Base-by-base conservation (phyloP, 2,888 invertebrate genomes). In the Magallana nippona region DNA sequence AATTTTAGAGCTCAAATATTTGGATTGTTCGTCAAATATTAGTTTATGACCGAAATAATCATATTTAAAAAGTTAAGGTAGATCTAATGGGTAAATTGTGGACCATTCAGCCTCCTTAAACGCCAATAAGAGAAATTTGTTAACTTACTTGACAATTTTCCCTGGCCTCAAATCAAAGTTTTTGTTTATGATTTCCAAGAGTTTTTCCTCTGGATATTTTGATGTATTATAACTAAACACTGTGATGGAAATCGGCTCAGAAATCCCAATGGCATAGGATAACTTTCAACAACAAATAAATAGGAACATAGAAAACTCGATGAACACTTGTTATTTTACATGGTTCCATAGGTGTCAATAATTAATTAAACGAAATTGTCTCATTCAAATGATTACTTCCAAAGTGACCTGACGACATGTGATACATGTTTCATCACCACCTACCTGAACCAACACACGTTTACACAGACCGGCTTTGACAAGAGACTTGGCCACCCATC, bases 401-500 rank as follows among this genome's bases (percentile, higher is more conserved):
- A n/a, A n/a, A n/a, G n/a, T n/a, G n/a, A n/a, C n/a, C n/a, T n/a
- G n/a, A n/a, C n/a, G n/a, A n/a, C n/a, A n/a, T n/a, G n/a, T n/a
- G n/a, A n/a, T n/a, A n/a, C n/a, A n/a, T n/a, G n/a, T n/a, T n/a
- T n/a, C 27, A 22, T 19, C 10, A n/a, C 22, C n/a, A 86, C 91
- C 89, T 89, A 97, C 96, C 96, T 98, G 98, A 78, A 99, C 99
- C 93, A 99, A 96, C 94, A 98, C 99, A 90, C 99, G 97, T 92
- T 97, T 96, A 96, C 98, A 99, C 63, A 99, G 96, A 22, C 97
- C 98, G 27, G 98, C 98, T 94, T 97, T 97, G 63, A 99, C 99
- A 84, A 99, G 96, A 13, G 98, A 98, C 95, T 99, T 99, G 91
- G 99, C 99, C 22, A 99, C 99, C 99, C 99, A 99, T 92, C 99